A percentile compares a stretch with the other conserved stretches of the same genome.
Conservation (phyloP, 2,797 vertebrate genomes). For the Schizothorax lantsangensis region DNA sequence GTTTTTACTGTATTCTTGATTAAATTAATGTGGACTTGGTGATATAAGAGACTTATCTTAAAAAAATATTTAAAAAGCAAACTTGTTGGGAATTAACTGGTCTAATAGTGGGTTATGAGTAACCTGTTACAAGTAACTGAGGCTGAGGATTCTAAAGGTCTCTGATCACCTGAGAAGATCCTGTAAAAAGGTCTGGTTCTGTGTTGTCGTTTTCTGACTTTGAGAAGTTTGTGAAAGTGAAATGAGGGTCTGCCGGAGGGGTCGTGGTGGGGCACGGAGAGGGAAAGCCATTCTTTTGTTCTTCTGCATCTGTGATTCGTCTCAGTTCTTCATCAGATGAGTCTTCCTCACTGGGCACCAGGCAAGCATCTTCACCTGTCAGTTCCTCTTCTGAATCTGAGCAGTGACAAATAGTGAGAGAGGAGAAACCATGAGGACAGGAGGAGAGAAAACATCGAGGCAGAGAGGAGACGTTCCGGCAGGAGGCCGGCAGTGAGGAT, state of each 20-base stretch:
- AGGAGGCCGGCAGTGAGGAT: slow-evolving; percentile 28
- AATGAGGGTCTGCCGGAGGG: slow-evolving; percentile 15
- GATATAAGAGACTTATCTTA: background rate
- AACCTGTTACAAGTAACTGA: background rate
- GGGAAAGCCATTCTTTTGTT: slow-evolving; percentile 39
- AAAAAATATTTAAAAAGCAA: background rate
- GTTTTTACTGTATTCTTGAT: background rate
- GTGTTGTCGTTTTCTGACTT: slow-evolving; percentile 44
- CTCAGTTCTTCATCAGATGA: slow-evolving; percentile 69
- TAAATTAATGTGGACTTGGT: background rate
- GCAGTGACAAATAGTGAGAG: slow-evolving; percentile 23
- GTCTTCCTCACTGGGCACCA: slow-evolving; percentile 63
- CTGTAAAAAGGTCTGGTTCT: slow-evolving; percentile 58
- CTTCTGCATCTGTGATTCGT: slow-evolving; percentile 43
- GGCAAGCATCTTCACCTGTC: slow-evolving; percentile 65
- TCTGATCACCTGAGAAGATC: slow-evolving; percentile 67
- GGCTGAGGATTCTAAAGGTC: background rate
- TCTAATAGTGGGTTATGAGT: background rate
- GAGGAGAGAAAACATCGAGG: background rate
- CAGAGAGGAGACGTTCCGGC: slow-evolving; percentile 3
- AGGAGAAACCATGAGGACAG: slow-evolving; percentile 19
- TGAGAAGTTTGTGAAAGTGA: background rate
- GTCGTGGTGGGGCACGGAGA: background rate
- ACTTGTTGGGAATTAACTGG: background rate
- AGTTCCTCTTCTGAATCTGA: slow-evolving; percentile 71